Evolutionary conservation across 2,888 invertebrate species (phyloP).

Genomic region (Monochamus alternatus): DNA sequence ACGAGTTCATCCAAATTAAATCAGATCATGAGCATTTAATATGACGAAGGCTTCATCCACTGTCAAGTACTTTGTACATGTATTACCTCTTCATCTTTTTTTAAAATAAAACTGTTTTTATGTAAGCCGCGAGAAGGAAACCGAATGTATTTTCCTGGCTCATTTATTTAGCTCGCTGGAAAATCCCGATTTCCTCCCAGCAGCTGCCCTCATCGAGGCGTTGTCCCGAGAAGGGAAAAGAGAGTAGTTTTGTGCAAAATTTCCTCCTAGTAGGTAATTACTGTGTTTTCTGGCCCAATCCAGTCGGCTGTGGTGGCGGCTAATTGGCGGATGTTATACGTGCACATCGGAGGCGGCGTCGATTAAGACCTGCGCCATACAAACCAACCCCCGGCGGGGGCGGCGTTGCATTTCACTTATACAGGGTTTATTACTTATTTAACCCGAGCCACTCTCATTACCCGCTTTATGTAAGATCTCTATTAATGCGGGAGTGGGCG

Average conservation of each 20-base stretch:
- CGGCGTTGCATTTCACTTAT: constrained; percentile 39
- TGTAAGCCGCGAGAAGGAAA: neutral
- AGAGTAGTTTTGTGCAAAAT: constrained; percentile 51
- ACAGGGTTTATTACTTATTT: constrained; percentile 52
- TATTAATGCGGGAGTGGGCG: constrained; percentile 50
- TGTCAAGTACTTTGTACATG: too few relatives aligned
- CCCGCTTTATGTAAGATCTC: constrained; percentile 48
- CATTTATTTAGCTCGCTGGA: neutral
- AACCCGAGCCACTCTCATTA: constrained; percentile 45
- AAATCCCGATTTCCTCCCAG: constrained; percentile 14
- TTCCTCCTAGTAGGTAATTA: constrained; percentile 55
- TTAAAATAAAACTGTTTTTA: too few relatives aligned
- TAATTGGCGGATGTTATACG: constrained; percentile 70
- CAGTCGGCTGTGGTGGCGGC: constrained; percentile 63
- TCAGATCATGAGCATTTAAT: too few relatives aligned
- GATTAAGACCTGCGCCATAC: constrained; percentile 67
- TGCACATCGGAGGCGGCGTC: constrained; percentile 69
- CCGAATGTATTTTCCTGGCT: constrained; percentile 3
- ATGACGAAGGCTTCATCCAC: too few relatives aligned
- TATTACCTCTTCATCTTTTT: too few relatives aligned
- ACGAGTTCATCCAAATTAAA: too few relatives aligned
- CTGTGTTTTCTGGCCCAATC: constrained; percentile 60
- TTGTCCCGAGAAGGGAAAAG: constrained; percentile 45
- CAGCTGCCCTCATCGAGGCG: constrained; percentile 47
- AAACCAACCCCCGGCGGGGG: constrained; percentile 66